Conservation (phyloP, 2,888 invertebrate genomes). For the Ferrisia virgata region DNA sequence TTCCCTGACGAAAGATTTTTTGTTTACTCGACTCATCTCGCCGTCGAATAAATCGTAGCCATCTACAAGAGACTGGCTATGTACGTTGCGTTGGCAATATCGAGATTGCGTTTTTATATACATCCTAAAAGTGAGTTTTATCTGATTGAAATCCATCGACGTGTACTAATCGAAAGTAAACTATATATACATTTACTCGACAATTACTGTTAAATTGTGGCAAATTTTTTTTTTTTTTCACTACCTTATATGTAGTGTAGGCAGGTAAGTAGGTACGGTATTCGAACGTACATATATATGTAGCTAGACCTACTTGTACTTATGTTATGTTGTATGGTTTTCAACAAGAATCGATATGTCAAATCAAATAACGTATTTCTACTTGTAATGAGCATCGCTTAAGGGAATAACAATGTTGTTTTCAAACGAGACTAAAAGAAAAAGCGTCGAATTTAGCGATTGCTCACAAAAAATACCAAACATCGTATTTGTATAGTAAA, state of each 20-base stretch:
- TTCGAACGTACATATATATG: too few relatives aligned
- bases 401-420: not conserved
- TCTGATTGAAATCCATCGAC: not conserved
- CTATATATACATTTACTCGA: not conserved
- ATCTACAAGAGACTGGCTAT: too few relatives aligned
- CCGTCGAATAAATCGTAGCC: not conserved
- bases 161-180: not conserved
- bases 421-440: not conserved
- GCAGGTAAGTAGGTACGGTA: too few relatives aligned
- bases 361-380: not conserved
- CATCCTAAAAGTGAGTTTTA: not conserved
- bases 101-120: not conserved
- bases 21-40: not conserved
- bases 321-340: not conserved
- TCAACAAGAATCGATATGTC: not conserved
- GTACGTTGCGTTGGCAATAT: not conserved
- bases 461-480: not conserved
- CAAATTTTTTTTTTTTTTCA: not conserved
- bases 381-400: slow-evolving; percentile 12
- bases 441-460: not conserved
- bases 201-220: not conserved
- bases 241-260: too few relatives aligned
- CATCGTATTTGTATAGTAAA: not conserved
- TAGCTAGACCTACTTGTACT: too few relatives aligned
- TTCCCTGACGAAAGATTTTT: not conserved